A percentile compares a stretch with the other conserved stretches of the same genome.
phyloP scores from a whole-genome alignment of 2,797 vertebrate species.

The Leptoclinus maculatus region DNA sequence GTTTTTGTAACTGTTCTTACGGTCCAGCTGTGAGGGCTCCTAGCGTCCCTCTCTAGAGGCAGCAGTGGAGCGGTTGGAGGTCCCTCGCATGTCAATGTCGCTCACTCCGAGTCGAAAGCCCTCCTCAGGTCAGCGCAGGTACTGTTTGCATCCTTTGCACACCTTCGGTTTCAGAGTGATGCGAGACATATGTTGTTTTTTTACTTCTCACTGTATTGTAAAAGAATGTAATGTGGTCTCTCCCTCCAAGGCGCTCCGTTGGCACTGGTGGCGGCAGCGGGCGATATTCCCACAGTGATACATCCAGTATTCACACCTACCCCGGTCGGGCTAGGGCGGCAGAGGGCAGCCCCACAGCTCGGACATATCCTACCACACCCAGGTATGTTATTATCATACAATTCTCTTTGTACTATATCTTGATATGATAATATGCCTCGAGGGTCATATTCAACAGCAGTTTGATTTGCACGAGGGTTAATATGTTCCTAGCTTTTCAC shows the following conservation, averaged over 20 bases:
- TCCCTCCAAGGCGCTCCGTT: slow-evolving; percentile 70
- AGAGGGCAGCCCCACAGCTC: slow-evolving; percentile 90
- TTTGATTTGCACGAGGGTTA: not conserved
- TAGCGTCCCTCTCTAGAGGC: slow-evolving; percentile 61
- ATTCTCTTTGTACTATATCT: not conserved
- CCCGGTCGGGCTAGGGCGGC: slow-evolving; percentile 88
- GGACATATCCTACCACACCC: slow-evolving; percentile 84
- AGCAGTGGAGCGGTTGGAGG: slow-evolving; percentile 47
- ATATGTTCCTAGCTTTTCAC: not conserved
- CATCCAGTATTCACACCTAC: slow-evolving; percentile 82
- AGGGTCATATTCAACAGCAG: not conserved
- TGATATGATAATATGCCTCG: not conserved
- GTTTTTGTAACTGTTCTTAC: slow-evolving; percentile 16
- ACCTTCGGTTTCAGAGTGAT: not conserved
- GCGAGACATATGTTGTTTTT: not conserved
- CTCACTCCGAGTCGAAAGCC: slow-evolving; percentile 78
- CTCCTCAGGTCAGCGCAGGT: slow-evolving; percentile 84
- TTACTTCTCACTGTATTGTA: not conserved
- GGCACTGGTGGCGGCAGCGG: slow-evolving; percentile 67
- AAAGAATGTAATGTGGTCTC: slow-evolving; percentile 1
- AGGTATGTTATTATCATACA: slow-evolving; percentile 63
- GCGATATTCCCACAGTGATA: slow-evolving; percentile 71
- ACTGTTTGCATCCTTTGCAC: slow-evolving; percentile 31
- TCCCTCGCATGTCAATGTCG: slow-evolving; percentile 75
- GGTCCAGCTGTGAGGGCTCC: slow-evolving; percentile 63